These are phyloP conservation scores for Microdon myrmicae DNA, from an alignment of 2,888 invertebrate species.

Conservation along the genomic window DNA sequence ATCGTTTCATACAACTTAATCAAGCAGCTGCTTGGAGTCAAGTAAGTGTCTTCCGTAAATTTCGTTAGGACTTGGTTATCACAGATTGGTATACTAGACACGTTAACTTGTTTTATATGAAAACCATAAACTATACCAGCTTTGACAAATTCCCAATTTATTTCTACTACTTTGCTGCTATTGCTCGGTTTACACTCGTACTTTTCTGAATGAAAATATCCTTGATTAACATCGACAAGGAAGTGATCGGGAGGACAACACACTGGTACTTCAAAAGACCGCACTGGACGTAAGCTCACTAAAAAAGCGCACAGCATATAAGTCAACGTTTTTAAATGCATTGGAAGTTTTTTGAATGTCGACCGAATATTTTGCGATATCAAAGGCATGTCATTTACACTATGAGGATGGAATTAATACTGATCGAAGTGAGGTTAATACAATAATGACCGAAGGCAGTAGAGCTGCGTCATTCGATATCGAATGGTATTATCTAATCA, in stretches of 20 bases:
- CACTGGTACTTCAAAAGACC: conserved; percentile 24
- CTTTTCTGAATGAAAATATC: conserved; percentile 20
- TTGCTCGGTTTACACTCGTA: conserved; percentile 34
- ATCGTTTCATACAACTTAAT: conserved; percentile 53
- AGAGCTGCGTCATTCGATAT: conserved; percentile 10
- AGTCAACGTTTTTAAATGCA: conserved; percentile 10
- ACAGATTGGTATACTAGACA: conserved; percentile 30
- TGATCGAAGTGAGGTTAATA: conserved; percentile 3
- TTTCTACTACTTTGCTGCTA: conserved; percentile 5
- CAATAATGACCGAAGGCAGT: not conserved
- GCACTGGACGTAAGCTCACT: conserved; percentile 10
- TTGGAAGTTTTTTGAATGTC: conserved; percentile 7
- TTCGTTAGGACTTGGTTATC: conserved; percentile 25
- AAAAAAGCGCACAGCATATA: conserved; percentile 14
- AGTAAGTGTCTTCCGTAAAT: conserved; percentile 17
- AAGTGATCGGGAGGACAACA: conserved; percentile 35
- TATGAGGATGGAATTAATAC: no score
- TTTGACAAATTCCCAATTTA: conserved; percentile 18
- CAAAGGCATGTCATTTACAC: no score
- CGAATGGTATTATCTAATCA: conserved; percentile 38
- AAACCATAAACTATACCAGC: conserved; percentile 31
- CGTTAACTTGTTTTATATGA: conserved; percentile 20
- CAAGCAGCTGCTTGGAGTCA: conserved; percentile 52
- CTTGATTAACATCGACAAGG: conserved; percentile 28
- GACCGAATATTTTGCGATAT: conserved; percentile 5